These are phyloP conservation scores for Indicator indicator DNA, from an alignment of 2,113 vertebrate genomes.

Conservation along the genomic window DNA sequence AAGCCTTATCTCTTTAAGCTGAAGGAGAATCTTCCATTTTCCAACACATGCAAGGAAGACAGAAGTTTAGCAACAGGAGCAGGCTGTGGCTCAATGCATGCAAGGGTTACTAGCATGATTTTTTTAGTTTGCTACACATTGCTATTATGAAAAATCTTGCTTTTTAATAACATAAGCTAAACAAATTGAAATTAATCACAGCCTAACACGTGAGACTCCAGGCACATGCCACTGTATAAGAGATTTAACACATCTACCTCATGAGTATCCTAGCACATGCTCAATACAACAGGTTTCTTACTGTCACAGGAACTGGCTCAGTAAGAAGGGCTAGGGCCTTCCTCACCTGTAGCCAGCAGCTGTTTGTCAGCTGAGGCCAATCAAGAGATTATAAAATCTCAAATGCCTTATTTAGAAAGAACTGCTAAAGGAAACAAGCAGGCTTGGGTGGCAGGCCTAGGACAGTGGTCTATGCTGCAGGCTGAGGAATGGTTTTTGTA, in stretches of 20 bases:
- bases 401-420: neutral
- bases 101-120: neutral
- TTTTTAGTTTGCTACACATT: neutral
- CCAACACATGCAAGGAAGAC: neutral
- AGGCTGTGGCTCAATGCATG: neutral
- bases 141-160: neutral
- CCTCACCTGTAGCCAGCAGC: neutral
- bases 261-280: neutral
- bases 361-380: neutral
- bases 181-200: neutral
- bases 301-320: neutral
- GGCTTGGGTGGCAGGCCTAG: neutral
- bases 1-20: neutral
- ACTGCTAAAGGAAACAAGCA: neutral
- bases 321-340: neutral
- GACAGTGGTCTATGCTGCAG: neutral
- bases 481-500: neutral
- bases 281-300: neutral
- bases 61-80: neutral
- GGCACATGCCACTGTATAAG: neutral
- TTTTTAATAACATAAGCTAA: neutral
- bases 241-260: neutral
- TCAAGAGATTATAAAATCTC: neutral
- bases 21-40: neutral
- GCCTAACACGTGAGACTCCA: neutral